Conservation (phyloP, 2,797 vertebrate genomes). For the Cheirogaleus major region DNA sequence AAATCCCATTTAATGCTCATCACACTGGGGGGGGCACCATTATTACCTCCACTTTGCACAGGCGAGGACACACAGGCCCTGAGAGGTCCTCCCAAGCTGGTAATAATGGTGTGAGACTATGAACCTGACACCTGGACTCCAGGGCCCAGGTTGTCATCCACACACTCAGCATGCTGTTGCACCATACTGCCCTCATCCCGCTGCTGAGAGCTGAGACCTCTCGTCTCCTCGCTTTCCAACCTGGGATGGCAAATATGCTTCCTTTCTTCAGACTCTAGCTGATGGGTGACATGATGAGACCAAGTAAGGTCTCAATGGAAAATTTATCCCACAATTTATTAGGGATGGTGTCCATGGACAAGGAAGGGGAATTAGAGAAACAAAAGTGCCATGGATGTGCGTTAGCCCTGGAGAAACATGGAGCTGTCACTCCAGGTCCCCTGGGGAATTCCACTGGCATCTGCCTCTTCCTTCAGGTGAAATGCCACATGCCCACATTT, state of each 20-base stretch:
- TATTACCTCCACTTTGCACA: neutral
- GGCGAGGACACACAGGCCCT: neutral
- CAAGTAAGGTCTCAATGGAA: neutral
- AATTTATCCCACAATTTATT: neutral
- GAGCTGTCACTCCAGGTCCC: neutral
- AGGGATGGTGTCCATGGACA: neutral
- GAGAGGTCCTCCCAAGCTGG: neutral
- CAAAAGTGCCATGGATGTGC: neutral
- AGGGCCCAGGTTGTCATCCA: neutral
- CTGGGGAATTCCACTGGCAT: neutral
- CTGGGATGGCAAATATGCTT: neutral
- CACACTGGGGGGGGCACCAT: too few species aligned
- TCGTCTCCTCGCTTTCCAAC: neutral
- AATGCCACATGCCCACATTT: neutral
- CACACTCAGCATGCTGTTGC: fast-evolving
- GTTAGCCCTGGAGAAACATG: fast-evolving
- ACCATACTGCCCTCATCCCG: fast-evolving
- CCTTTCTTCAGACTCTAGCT: neutral
- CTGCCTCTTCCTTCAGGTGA: neutral
- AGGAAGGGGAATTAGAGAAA: neutral
- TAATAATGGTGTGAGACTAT: neutral
- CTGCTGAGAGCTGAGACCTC: neutral
- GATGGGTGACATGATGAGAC: neutral
- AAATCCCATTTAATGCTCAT: neutral
- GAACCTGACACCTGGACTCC: neutral